phyloP scores from a whole-genome alignment of 2,113 vertebrate genomes.

The Turdus rufiventris region DNA sequence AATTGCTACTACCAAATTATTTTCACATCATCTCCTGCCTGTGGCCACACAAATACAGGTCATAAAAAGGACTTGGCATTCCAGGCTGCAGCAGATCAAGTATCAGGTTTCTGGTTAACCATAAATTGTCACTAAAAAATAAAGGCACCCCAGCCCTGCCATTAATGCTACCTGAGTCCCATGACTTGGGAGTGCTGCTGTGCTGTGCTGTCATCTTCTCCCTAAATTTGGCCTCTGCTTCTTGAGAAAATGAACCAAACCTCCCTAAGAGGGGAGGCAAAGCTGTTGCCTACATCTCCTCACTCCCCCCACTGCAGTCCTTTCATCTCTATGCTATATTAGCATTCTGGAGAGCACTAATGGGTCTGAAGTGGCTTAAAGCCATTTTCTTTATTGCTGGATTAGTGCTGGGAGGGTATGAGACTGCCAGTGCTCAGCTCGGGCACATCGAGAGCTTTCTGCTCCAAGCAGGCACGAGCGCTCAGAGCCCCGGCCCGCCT shows the following conservation, averaged over 20 bases:
- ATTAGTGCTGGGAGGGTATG: not conserved
- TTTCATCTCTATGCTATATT: not conserved
- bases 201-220: not conserved
- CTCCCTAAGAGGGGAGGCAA: not conserved
- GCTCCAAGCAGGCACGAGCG: not conserved
- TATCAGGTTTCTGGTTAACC: not conserved
- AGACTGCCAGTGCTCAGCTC: not conserved
- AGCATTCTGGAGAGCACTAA: not conserved
- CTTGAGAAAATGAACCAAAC: not conserved
- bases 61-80: not conserved
- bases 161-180: not conserved
- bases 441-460: not conserved
- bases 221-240: not conserved
- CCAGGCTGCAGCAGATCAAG: not conserved
- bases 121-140: not conserved
- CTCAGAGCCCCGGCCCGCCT: not conserved
- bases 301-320: not conserved
- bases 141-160: not conserved
- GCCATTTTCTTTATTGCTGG: not conserved
- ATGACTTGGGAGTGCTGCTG: not conserved
- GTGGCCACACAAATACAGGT: not conserved
- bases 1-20: not conserved
- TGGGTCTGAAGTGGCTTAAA: slow-evolving; percentile 22
- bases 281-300: not conserved
- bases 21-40: not conserved